Evolutionary conservation across 2,113 vertebrate species (phyloP).

Genomic region (Calidris pugnax): DNA sequence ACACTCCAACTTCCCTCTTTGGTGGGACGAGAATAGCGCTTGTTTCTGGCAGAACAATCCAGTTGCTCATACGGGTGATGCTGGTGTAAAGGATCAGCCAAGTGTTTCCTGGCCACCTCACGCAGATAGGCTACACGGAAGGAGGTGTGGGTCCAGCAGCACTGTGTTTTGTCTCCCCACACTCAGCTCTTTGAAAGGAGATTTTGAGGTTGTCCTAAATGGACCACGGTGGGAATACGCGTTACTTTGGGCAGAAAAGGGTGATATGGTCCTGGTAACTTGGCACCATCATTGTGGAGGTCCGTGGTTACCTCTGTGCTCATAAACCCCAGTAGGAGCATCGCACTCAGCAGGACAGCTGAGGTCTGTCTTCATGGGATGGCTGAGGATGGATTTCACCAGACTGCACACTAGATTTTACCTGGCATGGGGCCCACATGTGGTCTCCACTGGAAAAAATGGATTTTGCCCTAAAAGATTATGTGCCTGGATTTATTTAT

Average conservation of each 20-base stretch:
- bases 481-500: conserved; percentile 45
- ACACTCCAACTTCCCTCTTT: background rate
- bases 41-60: background rate
- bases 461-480: conserved; percentile 38
- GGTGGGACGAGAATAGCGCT: background rate
- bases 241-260: background rate
- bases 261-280: background rate
- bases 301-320: background rate
- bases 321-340: background rate
- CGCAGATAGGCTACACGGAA: background rate
- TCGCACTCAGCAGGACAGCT: background rate
- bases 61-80: background rate
- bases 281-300: rapidly evolving
- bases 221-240: background rate
- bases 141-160: background rate
- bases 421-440: background rate
- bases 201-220: background rate
- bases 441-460: background rate
- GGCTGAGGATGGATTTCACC: background rate
- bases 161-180: background rate
- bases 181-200: background rate
- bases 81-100: background rate
- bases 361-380: background rate
- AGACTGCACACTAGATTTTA: background rate
- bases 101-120: background rate